These are phyloP conservation scores for Alauda arvensis DNA, from an alignment of 2,797 vertebrate genomes.

Conservation along the genomic window DNA sequence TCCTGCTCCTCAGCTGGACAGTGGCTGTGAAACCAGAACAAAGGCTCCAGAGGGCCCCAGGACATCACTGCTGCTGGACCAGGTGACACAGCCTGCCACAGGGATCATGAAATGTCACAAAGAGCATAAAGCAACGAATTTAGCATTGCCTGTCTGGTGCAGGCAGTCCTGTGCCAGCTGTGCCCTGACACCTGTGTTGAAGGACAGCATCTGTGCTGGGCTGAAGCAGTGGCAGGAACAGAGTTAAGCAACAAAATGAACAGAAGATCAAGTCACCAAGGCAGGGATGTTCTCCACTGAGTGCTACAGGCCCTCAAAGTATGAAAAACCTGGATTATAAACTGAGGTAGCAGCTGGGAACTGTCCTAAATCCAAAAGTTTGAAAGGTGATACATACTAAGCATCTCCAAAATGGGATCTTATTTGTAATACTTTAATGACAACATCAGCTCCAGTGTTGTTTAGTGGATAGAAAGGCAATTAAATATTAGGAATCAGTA, in stretches of 20 bases:
- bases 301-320: not conserved
- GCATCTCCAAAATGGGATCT: not conserved
- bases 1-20: not conserved
- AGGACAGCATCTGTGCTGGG: not conserved
- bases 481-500: not conserved
- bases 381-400: not conserved
- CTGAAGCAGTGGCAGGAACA: not conserved
- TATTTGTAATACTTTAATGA: not conserved
- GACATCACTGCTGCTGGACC: rapidly evolving
- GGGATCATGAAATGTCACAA: not conserved
- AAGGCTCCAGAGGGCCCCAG: not conserved
- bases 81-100: not conserved
- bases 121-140: rapidly evolving
- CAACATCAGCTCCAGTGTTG: not conserved
- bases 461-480: not conserved
- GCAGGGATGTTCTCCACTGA: not conserved
- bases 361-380: not conserved
- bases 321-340: not conserved
- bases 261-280: not conserved
- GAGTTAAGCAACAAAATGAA: not conserved
- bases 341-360: not conserved
- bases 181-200: not conserved
- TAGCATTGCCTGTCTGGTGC: not conserved
- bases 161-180: not conserved
- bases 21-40: not conserved